Percentiles rank a stretch among this genome's conserved stretches.
phyloP scores from a whole-genome alignment of 1,140 invertebrate genomes.

The Heliconius nattereri region DNA sequence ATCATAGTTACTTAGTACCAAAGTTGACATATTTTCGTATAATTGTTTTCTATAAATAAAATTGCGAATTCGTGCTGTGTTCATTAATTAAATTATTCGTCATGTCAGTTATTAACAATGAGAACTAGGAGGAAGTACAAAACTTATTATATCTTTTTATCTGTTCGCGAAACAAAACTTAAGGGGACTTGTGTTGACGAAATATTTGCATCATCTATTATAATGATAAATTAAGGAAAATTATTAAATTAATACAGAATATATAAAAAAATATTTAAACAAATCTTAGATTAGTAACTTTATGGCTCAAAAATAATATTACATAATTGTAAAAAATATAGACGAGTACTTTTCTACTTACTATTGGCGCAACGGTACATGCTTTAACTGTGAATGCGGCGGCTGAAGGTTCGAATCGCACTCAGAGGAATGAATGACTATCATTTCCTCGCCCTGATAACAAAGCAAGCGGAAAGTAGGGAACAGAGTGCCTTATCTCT shows the following conservation, averaged over 20 bases:
- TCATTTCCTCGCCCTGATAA: no score
- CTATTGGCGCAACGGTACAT: no score
- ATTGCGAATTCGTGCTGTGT: not conserved
- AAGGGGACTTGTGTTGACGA: not conserved
- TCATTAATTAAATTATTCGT: slow-evolving; percentile 13
- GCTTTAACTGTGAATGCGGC: no score
- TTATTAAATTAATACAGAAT: not conserved
- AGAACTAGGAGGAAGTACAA: not conserved
- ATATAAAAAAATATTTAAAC: no score
- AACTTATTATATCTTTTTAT: not conserved
- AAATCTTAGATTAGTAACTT: no score
- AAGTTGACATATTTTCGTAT: slow-evolving; percentile 25
- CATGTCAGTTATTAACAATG: not conserved
- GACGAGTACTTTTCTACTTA: no score
- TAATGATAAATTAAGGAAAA: not conserved
- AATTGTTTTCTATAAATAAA: slow-evolving; percentile 12
- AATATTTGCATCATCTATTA: slow-evolving; percentile 2
- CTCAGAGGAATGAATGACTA: no score
- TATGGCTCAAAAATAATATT: no score
- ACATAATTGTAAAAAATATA: no score
- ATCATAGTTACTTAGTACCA: slow-evolving; percentile 25
- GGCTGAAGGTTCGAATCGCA: no score
- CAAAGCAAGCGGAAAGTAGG: no score
- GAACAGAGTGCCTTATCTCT: no score
- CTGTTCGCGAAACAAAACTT: not conserved